A percentile compares a stretch with the other conserved stretches of the same genome.
Evolutionary conservation across 2,797 vertebrate species (phyloP).

Genomic region (Channa striata): DNA sequence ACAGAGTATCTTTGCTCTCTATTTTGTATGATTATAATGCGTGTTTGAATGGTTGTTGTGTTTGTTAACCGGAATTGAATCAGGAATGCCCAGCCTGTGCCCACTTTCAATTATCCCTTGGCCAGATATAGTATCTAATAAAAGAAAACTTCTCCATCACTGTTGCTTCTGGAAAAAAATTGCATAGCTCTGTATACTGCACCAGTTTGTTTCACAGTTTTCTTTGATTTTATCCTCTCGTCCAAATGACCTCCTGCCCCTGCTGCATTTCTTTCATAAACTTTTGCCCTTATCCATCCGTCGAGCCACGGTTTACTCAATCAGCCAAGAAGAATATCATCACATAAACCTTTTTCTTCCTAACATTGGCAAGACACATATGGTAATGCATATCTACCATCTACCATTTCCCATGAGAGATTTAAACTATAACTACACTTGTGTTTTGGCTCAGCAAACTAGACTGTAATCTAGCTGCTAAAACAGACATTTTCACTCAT

Average conservation of each 20-base stretch:
- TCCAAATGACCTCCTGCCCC: slow-evolving; percentile 43
- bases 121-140: slow-evolving; percentile 64
- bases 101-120: slow-evolving; percentile 71
- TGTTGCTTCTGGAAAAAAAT: slow-evolving; percentile 62
- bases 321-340: slow-evolving; percentile 52
- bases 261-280: slow-evolving; percentile 37
- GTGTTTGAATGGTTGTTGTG: slow-evolving; percentile 47
- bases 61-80: slow-evolving; percentile 61
- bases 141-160: slow-evolving; percentile 49
- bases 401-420: slow-evolving; percentile 15
- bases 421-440: slow-evolving; percentile 46
- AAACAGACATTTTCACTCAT: background rate
- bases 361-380: slow-evolving; percentile 34
- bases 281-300: slow-evolving; percentile 42
- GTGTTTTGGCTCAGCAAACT: slow-evolving; percentile 41
- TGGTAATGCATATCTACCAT: slow-evolving; percentile 41
- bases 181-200: slow-evolving; percentile 11
- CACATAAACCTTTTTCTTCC: slow-evolving; percentile 51
- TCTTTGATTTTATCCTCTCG: slow-evolving; percentile 54
- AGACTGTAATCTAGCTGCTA: background rate
- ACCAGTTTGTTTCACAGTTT: slow-evolving; percentile 47
- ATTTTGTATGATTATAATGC: slow-evolving; percentile 51
- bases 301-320: slow-evolving; percentile 44
- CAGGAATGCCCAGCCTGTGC: slow-evolving; percentile 41
- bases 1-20: slow-evolving; percentile 28